Conservation (phyloP, 1,140 invertebrate genomes). For the Lepidotrigona ventralis region DNA sequence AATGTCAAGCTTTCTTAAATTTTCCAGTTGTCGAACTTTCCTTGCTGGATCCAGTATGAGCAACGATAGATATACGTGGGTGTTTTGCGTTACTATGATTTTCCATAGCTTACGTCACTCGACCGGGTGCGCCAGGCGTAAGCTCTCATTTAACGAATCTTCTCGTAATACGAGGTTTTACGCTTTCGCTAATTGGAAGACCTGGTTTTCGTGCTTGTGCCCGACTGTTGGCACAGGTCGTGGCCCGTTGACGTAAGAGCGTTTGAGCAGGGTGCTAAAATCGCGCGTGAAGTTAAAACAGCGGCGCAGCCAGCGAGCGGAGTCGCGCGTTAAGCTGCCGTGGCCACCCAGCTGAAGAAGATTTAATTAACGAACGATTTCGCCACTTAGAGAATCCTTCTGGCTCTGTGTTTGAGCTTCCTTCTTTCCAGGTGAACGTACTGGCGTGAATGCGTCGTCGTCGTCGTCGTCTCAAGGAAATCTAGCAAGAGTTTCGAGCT, state of each 20-base stretch:
- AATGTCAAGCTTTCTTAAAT: too few species aligned
- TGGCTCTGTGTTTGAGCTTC: neutral
- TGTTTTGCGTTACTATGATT: too few species aligned
- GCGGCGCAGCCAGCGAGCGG: neutral
- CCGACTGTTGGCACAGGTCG: neutral
- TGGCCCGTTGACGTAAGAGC: neutral
- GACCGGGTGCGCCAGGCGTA: neutral
- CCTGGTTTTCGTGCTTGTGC: neutral
- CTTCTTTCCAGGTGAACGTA: conserved; percentile 1
- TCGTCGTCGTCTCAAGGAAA: neutral
- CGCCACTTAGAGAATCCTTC: conserved; percentile 19
- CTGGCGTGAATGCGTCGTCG: neutral
- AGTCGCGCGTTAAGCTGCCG: conserved; percentile 7
- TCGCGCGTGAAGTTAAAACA: conserved; percentile 20
- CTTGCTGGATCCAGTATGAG: too few species aligned
- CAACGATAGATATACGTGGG: neutral
- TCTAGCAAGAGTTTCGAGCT: neutral
- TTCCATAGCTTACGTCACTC: neutral
- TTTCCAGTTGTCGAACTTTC: too few species aligned
- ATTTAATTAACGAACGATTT: conserved; percentile 51
- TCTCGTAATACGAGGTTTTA: neutral
- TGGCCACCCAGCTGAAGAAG: conserved; percentile 16
- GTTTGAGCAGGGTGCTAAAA: conserved; percentile 8
- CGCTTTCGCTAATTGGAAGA: conserved; percentile 20
- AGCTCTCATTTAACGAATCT: neutral